These are phyloP conservation scores for Pampusana beccarii DNA, from an alignment of 2,113 vertebrate genomes.

Conservation along the genomic window DNA sequence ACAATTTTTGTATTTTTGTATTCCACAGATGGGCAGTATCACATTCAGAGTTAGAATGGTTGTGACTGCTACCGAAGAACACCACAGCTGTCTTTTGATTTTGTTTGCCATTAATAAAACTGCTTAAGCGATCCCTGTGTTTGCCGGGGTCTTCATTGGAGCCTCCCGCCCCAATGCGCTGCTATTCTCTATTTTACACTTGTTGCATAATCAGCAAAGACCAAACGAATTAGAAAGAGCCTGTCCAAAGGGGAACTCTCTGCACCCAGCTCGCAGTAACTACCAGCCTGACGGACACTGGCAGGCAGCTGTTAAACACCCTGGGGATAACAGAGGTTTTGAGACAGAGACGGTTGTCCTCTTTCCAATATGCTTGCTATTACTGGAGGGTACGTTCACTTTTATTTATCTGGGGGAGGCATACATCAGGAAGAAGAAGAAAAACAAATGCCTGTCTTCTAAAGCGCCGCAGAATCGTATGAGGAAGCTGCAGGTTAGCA, in stretches of 20 bases:
- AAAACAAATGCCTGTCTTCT: neutral
- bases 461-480: neutral
- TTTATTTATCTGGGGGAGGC: neutral
- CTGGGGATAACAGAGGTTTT: neutral
- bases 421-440: neutral
- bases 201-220: conserved; percentile 14
- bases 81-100: neutral
- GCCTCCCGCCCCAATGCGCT: neutral
- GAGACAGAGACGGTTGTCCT: neutral
- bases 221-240: neutral
- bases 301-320: neutral
- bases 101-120: neutral
- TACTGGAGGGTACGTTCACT: neutral
- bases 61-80: neutral
- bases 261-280: neutral
- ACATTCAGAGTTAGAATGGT: neutral
- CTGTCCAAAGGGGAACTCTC: neutral
- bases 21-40: neutral
- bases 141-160: neutral
- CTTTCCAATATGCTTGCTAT: neutral
- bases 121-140: neutral
- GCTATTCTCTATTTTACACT: neutral
- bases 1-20: neutral
- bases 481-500: neutral
- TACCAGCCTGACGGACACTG: neutral